A percentile compares a stretch with the other conserved stretches of the same genome.
phyloP scores from a whole-genome alignment of 2,113 vertebrate species.

The Ictalurus punctatus region DNA sequence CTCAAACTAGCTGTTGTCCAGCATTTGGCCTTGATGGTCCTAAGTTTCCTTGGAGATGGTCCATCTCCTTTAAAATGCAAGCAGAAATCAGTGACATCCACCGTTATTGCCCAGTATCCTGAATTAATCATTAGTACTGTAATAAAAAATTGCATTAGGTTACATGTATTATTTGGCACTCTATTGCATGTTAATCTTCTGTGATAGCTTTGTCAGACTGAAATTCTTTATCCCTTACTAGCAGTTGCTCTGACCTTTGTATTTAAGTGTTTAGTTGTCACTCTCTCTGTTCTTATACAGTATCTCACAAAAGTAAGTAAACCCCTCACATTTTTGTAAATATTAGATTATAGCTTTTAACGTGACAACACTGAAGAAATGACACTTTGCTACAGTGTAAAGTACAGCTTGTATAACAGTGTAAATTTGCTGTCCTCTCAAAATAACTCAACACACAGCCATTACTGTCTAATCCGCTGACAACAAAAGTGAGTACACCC shows the following conservation, averaged over 20 bases:
- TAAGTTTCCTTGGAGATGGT: not conserved
- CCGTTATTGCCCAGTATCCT: not conserved
- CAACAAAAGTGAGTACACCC: no score
- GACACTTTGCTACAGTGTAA: no score
- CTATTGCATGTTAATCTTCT: not conserved
- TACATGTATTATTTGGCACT: not conserved
- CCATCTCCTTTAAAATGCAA: not conserved
- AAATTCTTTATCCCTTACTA: not conserved
- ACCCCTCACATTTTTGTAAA: no score
- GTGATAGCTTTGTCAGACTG: not conserved
- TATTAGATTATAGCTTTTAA: no score
- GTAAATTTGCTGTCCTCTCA: no score
- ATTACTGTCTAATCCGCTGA: no score
- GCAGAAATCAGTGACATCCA: not conserved
- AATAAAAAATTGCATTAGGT: not conserved
- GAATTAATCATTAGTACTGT: not conserved
- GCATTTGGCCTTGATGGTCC: not conserved
- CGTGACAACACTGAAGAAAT: no score
- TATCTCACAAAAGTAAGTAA: no score
- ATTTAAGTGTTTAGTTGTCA: not conserved
- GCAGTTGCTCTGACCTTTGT: not conserved
- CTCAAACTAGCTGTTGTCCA: conserved; percentile 17
- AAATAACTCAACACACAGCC: no score
- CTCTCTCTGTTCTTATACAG: not conserved
- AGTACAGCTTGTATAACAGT: no score